Percentiles rank a stretch among this genome's conserved stretches.
phyloP scores from a whole-genome alignment of 2,797 vertebrate genomes.

The Ctenopoma kingsleyae region DNA sequence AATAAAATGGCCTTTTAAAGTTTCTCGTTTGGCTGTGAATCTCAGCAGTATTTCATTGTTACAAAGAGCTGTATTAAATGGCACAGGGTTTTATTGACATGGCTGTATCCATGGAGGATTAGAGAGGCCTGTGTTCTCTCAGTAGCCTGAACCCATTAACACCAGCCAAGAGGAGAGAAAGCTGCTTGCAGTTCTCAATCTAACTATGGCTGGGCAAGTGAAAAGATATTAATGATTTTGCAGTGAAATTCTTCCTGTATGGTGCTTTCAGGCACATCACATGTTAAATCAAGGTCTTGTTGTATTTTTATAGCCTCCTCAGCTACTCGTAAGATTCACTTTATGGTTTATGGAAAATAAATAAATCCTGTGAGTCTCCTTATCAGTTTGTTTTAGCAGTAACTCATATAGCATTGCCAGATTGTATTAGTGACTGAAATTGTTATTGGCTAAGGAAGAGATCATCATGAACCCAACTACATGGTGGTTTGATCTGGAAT shows the following conservation, averaged over 20 bases:
- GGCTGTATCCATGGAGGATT: slow-evolving; percentile 74
- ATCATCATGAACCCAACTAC: slow-evolving; percentile 16
- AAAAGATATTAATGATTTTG: slow-evolving; percentile 32
- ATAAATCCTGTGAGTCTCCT: slow-evolving; percentile 1
- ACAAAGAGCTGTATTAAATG: slow-evolving; percentile 71
- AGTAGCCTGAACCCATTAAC: slow-evolving; percentile 74
- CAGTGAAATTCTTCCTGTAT: slow-evolving; percentile 25
- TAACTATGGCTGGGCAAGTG: slow-evolving; percentile 33
- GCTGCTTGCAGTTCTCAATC: slow-evolving; percentile 51
- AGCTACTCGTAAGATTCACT: not conserved
- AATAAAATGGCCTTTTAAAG: slow-evolving; percentile 55
- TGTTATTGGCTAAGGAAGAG: slow-evolving; percentile 9
- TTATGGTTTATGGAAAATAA: not conserved
- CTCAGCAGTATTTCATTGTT: slow-evolving; percentile 68
- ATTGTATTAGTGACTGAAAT: slow-evolving; percentile 13
- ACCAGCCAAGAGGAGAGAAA: slow-evolving; percentile 61
- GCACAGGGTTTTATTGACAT: slow-evolving; percentile 75
- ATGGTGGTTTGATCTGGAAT: slow-evolving; percentile 34
- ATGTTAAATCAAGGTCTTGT: not conserved
- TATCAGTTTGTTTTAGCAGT: slow-evolving; percentile 1
- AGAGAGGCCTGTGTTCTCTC: slow-evolving; percentile 68
- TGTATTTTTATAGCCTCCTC: slow-evolving; percentile 8
- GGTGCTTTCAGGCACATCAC: slow-evolving; percentile 15
- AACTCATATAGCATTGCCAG: slow-evolving; percentile 1
- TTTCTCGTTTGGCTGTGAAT: slow-evolving; percentile 49